Evolutionary conservation across 2,888 invertebrate genomes (phyloP).

Genomic region (Chrysolina oricalcia): DNA sequence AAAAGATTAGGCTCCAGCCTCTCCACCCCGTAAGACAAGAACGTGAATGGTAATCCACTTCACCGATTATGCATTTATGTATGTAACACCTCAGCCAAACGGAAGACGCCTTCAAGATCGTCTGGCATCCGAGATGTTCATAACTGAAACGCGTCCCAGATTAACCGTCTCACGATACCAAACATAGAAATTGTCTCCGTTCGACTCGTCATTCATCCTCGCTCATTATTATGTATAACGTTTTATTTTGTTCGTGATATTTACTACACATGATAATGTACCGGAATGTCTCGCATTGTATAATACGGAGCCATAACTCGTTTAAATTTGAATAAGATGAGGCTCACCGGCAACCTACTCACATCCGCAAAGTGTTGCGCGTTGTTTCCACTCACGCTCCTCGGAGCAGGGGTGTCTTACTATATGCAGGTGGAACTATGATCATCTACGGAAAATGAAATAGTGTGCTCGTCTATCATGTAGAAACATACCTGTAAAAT

Average conservation of each 20-base stretch:
- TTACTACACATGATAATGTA: slow-evolving; percentile 33
- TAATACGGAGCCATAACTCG: slow-evolving; percentile 21
- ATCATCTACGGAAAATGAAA: too few species aligned
- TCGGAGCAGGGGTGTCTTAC: not conserved
- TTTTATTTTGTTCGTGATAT: slow-evolving; percentile 38
- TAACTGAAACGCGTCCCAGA: slow-evolving; percentile 13
- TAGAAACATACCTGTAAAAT: too few species aligned
- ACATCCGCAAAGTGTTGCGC: slow-evolving; percentile 19
- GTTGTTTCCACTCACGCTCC: slow-evolving; percentile 16
- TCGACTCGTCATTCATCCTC: slow-evolving; percentile 16
- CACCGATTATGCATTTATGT: slow-evolving; percentile 14
- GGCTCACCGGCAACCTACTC: slow-evolving; percentile 17
- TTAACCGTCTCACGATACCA: slow-evolving; percentile 25
- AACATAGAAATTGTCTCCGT: slow-evolving; percentile 21
- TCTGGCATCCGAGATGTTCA: slow-evolving; percentile 19
- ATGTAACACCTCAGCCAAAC: slow-evolving; percentile 14
- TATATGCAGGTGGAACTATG: not conserved
- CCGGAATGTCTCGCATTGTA: slow-evolving; percentile 22
- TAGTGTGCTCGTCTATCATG: too few species aligned
- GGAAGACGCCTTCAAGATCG: slow-evolving; percentile 6
- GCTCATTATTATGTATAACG: slow-evolving; percentile 36
- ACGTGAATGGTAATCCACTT: slow-evolving; percentile 6
- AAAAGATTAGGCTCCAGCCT: not conserved
- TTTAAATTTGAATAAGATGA: slow-evolving; percentile 22
- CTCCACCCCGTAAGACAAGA: slow-evolving; percentile 2